Evolutionary conservation across 2,797 vertebrate species (phyloP).

Genomic region (Brachyrhaphis roseni): DNA sequence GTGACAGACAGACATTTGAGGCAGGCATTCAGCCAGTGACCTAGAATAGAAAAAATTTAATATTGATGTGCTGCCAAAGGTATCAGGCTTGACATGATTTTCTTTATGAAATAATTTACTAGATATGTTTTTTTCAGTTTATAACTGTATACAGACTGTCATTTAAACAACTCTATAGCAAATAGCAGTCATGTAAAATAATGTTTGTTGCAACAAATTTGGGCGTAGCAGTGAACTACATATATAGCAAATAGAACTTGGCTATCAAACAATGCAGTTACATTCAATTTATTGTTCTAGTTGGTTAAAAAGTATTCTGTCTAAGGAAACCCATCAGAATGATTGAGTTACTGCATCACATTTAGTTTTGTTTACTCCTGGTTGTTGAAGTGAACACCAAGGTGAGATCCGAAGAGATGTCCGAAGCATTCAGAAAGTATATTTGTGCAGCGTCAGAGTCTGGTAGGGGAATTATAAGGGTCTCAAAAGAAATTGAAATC

Average conservation of each 20-base stretch:
- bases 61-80: constrained; percentile 49
- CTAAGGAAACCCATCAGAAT: not conserved
- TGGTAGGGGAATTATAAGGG: not conserved
- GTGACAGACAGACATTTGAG: constrained; percentile 41
- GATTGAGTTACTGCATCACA: not conserved
- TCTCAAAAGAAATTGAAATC: not conserved
- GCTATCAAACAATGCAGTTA: not conserved
- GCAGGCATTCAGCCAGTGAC: constrained; percentile 31
- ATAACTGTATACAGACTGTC: not conserved
- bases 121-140: not conserved
- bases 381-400: not conserved
- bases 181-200: not conserved
- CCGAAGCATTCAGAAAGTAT: not conserved
- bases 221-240: not conserved
- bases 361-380: not conserved
- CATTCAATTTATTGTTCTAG: not conserved
- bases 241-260: not conserved
- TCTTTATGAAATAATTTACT: not conserved
- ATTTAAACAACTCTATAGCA: not conserved
- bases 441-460: not conserved
- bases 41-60: constrained; percentile 49
- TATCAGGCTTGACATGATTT: constrained; percentile 29
- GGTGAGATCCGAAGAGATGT: not conserved
- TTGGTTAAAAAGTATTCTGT: not conserved
- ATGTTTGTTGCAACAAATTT: not conserved